Evolutionary conservation across 2,888 invertebrate genomes (phyloP).

Genomic region (Habroteleia sp.): DNA sequence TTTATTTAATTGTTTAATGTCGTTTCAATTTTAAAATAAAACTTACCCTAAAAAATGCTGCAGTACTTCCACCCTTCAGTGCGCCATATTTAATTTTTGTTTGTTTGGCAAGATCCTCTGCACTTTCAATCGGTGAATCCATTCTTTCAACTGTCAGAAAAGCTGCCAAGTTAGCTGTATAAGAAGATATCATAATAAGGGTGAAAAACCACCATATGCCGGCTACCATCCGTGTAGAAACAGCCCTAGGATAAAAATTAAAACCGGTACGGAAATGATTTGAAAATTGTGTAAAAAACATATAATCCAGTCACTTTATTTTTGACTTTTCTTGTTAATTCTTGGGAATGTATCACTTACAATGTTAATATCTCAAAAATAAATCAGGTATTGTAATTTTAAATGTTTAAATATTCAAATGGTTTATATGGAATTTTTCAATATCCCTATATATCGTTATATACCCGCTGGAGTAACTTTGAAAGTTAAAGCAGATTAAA

Average conservation of each 20-base stretch:
- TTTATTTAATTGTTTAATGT: no score
- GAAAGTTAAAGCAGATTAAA: no score
- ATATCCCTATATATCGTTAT: no score
- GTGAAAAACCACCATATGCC: constrained; percentile 98
- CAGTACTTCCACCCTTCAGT: constrained; percentile 93
- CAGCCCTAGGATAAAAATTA: constrained; percentile 84
- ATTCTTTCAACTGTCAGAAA: constrained; percentile 94
- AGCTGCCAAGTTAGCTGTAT: constrained; percentile 97
- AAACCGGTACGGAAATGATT: constrained; percentile 37
- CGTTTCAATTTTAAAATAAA: no score
- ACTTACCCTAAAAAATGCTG: constrained; percentile 92
- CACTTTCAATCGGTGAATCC: constrained; percentile 94
- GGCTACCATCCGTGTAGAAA: constrained; percentile 93
- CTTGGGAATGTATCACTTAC: no score
- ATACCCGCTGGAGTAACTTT: no score
- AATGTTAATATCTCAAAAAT: no score
- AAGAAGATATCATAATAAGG: constrained; percentile 94
- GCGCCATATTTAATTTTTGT: constrained; percentile 98
- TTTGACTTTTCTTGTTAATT: no score
- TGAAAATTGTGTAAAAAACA: constrained; percentile 15
- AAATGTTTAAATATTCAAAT: no score
- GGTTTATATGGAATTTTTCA: no score
- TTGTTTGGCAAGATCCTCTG: constrained; percentile 95
- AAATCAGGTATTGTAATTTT: no score
- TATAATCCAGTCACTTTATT: no score